Evolutionary conservation across 1,140 invertebrate species (phyloP).

Genomic region (Drosophila nikananu): DNA sequence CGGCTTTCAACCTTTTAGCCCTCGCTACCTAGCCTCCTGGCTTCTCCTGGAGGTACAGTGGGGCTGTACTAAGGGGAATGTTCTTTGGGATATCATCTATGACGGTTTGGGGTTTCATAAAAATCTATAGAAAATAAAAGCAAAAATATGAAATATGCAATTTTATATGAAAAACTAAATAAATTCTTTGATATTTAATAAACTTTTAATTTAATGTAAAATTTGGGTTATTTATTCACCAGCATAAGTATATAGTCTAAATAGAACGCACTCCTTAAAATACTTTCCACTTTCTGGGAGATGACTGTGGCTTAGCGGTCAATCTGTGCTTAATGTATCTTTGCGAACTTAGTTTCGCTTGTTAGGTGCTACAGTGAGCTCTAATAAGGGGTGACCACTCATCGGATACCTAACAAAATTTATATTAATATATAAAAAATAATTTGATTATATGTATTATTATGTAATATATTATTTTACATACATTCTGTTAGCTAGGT

Average conservation of each 20-base stretch:
- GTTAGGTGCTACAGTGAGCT: slow-evolving; percentile 10
- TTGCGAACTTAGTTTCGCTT: slow-evolving; percentile 5
- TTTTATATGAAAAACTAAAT: not conserved
- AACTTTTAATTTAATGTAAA: not conserved
- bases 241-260: rapidly evolving
- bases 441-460: no score
- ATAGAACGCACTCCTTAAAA: not conserved
- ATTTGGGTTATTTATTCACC: not conserved
- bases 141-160: not conserved
- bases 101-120: not conserved
- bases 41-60: slow-evolving; percentile 16
- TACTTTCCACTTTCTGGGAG: not conserved
- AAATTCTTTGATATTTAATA: not conserved
- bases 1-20: not conserved
- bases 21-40: not conserved
- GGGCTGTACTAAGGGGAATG: not conserved
- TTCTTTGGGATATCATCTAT: not conserved
- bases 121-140: not conserved
- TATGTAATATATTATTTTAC: no score
- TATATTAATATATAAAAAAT: no score
- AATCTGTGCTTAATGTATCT: slow-evolving; percentile 30
- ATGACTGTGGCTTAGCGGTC: slow-evolving; percentile 24
- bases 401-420: not conserved
- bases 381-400: not conserved
- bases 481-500: no score